Evolutionary conservation across 1,140 invertebrate genomes (phyloP).

Genomic region (Oscheius sp.): DNA sequence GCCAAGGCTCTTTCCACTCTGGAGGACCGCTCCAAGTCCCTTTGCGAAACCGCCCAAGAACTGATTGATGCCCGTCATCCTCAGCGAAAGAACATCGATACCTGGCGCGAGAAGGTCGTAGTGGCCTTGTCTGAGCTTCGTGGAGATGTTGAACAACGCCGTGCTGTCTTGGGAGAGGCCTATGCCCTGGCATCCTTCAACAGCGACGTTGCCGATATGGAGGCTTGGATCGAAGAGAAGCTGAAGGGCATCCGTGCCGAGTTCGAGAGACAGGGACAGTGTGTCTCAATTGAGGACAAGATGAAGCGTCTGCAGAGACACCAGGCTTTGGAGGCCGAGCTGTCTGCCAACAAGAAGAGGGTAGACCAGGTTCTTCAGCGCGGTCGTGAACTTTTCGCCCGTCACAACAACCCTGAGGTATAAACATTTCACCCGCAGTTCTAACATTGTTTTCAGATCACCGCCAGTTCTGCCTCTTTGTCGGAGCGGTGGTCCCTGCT

Average conservation of each 20-base stretch:
- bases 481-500: constrained; percentile 77
- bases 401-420: constrained; percentile 25
- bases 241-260: constrained; percentile 80
- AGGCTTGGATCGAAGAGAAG: constrained; percentile 90
- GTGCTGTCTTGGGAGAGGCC: constrained; percentile 73
- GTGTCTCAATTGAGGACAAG: constrained; percentile 65
- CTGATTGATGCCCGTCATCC: constrained; percentile 62
- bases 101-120: constrained; percentile 49
- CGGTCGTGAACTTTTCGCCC: constrained; percentile 26
- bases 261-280: constrained; percentile 58
- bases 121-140: constrained; percentile 67
- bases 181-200: constrained; percentile 83
- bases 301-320: constrained; percentile 93
- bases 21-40: constrained; percentile 65
- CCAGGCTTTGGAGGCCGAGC: constrained; percentile 82
- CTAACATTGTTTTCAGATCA: constrained; percentile 7
- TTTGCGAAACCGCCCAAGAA: constrained; percentile 49
- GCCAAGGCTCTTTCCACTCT: constrained; percentile 69
- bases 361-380: constrained; percentile 77
- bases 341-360: constrained; percentile 80
- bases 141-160: constrained; percentile 71
- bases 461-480: constrained; percentile 74
- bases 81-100: constrained; percentile 63
- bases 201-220: constrained; percentile 69
- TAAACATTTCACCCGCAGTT: constrained; percentile 1